phyloP scores from a whole-genome alignment of 1,140 invertebrate species.

The Drosophila sp. region DNA sequence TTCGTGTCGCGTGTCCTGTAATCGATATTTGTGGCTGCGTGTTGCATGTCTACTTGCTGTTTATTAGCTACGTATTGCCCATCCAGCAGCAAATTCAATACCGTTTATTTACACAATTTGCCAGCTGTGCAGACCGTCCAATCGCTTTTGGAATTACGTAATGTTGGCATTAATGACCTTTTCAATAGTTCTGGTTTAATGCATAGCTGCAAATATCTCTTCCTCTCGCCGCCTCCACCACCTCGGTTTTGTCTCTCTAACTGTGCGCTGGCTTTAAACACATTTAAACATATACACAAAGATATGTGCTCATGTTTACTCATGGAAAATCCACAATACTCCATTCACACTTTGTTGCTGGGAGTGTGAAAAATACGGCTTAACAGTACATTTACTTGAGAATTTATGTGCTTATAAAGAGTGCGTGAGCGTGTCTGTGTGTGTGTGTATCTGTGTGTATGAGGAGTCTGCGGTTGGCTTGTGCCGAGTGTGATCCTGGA shows the following conservation, averaged over 20 bases:
- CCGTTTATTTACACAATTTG: slow-evolving; percentile 73
- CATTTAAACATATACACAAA: slow-evolving; percentile 25
- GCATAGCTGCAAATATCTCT: neutral
- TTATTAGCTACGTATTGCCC: slow-evolving; percentile 61
- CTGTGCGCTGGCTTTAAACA: slow-evolving; percentile 24
- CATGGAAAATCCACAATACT: slow-evolving; percentile 26
- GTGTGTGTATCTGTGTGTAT: neutral
- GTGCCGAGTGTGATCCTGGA: slow-evolving; percentile 11
- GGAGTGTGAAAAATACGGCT: slow-evolving; percentile 66
- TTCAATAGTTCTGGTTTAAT: slow-evolving; percentile 43
- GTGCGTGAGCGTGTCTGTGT: neutral
- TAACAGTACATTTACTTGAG: slow-evolving; percentile 76
- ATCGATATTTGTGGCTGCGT: slow-evolving; percentile 64
- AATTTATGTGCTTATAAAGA: slow-evolving; percentile 75
- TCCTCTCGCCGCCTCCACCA: too few species aligned
- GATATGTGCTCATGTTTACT: too few species aligned
- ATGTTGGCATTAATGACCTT: slow-evolving; percentile 54
- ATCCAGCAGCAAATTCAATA: slow-evolving; percentile 70
- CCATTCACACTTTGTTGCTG: slow-evolving; percentile 64
- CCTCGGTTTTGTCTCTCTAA: neutral
- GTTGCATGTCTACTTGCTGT: slow-evolving; percentile 63
- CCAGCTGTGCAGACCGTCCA: slow-evolving; percentile 23
- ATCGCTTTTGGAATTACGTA: slow-evolving; percentile 47
- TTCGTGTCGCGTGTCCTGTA: slow-evolving; percentile 45
- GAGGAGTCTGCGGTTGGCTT: too few species aligned